Evolutionary conservation across 2,888 invertebrate species (phyloP), one percentile per base, ranked within the genome.

Genomic region (Dicranocentrus wangi): DNA sequence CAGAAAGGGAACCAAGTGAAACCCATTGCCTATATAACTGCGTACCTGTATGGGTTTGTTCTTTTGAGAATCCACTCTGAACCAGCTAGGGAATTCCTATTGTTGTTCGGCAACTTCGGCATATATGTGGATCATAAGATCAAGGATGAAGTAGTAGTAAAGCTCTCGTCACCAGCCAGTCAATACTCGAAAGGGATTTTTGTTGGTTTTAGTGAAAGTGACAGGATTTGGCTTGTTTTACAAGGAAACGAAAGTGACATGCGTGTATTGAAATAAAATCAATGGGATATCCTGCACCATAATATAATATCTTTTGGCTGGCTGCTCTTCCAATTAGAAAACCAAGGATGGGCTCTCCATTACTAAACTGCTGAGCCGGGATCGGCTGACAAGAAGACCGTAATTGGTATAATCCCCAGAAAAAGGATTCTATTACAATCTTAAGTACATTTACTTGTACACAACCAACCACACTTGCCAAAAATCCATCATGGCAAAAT

Each of bases 131-230:
- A 53, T 69, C 32, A 69, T 27, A 69, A 55, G 69, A 69, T 53
- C 69, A 69, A 58, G 70, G 70, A 70, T 70, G 53, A 15, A 23
- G 15, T 69, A 55, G 25, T 25, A 8, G 47, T 10, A 47, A 32
- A 32, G 32, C 5, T 32, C 5, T n/a, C 32, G 10, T 10, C 32
- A 32, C 32, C 32, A 32, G 10, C 13, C 47, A 47, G 5, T 47
- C 47, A 10, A 55, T 25, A 55, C 23, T 25, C 25, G 23, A 55
- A 55, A 55, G 55, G 55, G 55, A 28, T 72, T 42, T 47, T 27
- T 68, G 68, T 76, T 43, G 68, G 60, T 68, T 76, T 76, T 76
- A 60, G 76, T 76, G 76, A 76, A 76, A 76, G 76, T 68, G 76
- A 60, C 58, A 68, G 43, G 42, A 21, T 27, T 17, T 47, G 43